Conservation (phyloP, 2,888 invertebrate genomes). For the Agriopis aurantiaria region DNA sequence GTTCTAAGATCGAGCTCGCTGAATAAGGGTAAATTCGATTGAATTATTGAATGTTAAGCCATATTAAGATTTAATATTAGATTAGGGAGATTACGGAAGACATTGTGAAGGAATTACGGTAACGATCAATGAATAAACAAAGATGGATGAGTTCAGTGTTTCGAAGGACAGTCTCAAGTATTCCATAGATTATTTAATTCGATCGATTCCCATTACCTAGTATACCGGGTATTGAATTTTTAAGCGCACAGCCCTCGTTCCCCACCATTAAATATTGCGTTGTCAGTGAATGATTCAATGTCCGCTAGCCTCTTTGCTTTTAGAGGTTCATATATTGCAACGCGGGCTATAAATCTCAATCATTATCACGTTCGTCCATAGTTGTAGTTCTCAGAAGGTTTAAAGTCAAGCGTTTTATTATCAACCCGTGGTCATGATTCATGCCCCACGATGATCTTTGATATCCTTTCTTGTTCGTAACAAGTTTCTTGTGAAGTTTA, state of each 20-base stretch:
- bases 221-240: conserved; percentile 61
- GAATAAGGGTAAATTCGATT: conserved; percentile 59
- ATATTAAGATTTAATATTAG: conserved; percentile 62
- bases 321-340: conserved; percentile 28
- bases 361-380: conserved; percentile 53
- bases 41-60: conserved; percentile 62
- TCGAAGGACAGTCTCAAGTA: conserved; percentile 44
- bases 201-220: conserved; percentile 59
- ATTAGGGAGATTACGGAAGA: conserved; percentile 50
- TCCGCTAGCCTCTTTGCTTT: conserved; percentile 24
- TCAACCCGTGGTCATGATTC: conserved; percentile 66
- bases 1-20: conserved; percentile 52
- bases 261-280: conserved; percentile 54
- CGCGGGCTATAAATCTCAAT: conserved; percentile 42
- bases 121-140: conserved; percentile 42
- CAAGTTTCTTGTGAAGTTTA: conserved; percentile 56
- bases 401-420: conserved; percentile 63
- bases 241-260: conserved; percentile 51
- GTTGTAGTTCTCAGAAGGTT: conserved; percentile 73
- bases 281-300: conserved; percentile 44
- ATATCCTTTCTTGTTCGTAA: conserved; percentile 70
- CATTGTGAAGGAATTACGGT: conserved; percentile 40
- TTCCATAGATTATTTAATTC: conserved; percentile 60
- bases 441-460: conserved; percentile 71
- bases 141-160: conserved; percentile 29